Conservation (phyloP, 2,888 invertebrate species). For the Drosophila birchii region DNA sequence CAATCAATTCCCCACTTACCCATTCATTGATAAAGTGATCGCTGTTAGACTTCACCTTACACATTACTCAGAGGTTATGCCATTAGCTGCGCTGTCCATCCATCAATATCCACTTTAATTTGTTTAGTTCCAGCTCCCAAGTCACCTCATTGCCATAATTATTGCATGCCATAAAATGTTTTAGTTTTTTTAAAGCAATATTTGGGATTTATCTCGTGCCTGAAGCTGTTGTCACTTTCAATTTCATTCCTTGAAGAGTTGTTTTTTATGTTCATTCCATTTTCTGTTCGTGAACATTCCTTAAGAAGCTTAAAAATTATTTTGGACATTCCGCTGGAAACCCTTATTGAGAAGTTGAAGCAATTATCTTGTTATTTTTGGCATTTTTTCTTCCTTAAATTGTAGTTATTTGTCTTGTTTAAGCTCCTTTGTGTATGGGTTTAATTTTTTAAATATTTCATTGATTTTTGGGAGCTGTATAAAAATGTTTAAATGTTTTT, state of each 20-base stretch:
- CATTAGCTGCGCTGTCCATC: constrained; percentile 30
- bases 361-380: constrained; percentile 1
- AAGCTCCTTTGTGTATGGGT: background rate
- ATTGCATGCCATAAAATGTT: constrained; percentile 22
- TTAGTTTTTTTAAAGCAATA: background rate
- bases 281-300: constrained; percentile 26
- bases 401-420: background rate
- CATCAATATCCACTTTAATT: constrained; percentile 36
- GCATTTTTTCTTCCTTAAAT: background rate
- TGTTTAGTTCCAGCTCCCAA: constrained; percentile 32
- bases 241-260: constrained; percentile 12
- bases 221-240: constrained; percentile 27
- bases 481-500: background rate
- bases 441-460: background rate
- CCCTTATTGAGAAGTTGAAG: background rate
- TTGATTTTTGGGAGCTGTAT: too few species aligned
- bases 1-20: constrained; percentile 45
- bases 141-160: constrained; percentile 22
- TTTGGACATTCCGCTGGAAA: constrained; percentile 3
- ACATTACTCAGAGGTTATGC: constrained; percentile 24
- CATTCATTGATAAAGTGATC: constrained; percentile 20
- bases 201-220: constrained; percentile 5
- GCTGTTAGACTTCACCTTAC: constrained; percentile 16
- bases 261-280: constrained; percentile 19
- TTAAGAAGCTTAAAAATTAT: background rate